Evolutionary conservation across 2,113 vertebrate genomes (phyloP).

Genomic region (Microtus montanus): DNA sequence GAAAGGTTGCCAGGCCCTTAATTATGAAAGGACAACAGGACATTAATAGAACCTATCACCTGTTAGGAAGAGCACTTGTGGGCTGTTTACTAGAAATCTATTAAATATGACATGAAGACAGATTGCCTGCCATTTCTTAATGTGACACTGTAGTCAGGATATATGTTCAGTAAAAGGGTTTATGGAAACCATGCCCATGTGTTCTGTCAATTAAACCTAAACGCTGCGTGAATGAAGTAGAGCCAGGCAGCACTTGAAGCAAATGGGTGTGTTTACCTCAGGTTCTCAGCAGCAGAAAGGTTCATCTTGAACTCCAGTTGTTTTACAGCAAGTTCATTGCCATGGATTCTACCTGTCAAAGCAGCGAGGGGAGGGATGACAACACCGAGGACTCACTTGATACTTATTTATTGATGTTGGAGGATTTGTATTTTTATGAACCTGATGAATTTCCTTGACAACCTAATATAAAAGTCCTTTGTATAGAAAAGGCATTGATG

Average conservation of each 20-base stretch:
- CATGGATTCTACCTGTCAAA: conserved; percentile 17
- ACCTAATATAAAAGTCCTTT: conserved; percentile 58
- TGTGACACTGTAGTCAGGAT: conserved; percentile 81
- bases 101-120: conserved; percentile 86
- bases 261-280: conserved; percentile 53
- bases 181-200: conserved; percentile 77
- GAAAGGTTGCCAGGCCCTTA: conserved; percentile 78
- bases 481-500: conserved; percentile 51
- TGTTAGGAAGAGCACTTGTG: conserved; percentile 75
- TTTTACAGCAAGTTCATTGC: conserved; percentile 55
- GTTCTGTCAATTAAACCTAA: conserved; percentile 72
- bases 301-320: conserved; percentile 17
- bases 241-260: conserved; percentile 44
- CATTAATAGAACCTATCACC: conserved; percentile 79
- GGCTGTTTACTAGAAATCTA: conserved; percentile 83
- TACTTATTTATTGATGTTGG: conserved; percentile 18
- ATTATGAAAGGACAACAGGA: conserved; percentile 71
- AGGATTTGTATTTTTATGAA: conserved; percentile 56
- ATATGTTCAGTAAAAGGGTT: conserved; percentile 81
- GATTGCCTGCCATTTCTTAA: conserved; percentile 81
- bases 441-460: conserved; percentile 54
- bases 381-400: conserved; percentile 26
- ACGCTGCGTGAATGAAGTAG: conserved; percentile 65
- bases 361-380: neutral
- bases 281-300: conserved; percentile 27